Evolutionary conservation across 2,113 vertebrate genomes (phyloP).

Genomic region (Passer domesticus): DNA sequence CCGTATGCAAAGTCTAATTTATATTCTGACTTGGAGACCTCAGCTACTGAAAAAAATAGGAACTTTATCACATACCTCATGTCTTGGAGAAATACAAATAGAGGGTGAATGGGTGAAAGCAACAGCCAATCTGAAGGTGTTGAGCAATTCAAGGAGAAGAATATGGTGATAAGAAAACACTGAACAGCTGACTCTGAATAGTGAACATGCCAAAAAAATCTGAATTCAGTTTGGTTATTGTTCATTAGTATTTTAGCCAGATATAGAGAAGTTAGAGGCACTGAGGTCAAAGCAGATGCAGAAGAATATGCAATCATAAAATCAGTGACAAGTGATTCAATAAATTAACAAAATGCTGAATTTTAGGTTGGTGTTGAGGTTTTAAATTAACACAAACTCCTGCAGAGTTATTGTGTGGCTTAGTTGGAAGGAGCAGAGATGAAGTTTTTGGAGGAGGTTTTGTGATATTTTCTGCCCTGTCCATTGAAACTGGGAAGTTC

Average conservation of each 20-base stretch:
- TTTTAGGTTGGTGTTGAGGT: neutral
- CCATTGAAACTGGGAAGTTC: neutral
- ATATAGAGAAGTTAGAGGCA: neutral
- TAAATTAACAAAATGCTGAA: neutral
- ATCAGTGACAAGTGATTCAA: neutral
- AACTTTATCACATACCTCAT: neutral
- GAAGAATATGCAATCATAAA: neutral
- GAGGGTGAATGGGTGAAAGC: neutral
- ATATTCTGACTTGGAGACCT: neutral
- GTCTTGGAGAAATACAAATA: neutral
- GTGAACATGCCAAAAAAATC: neutral
- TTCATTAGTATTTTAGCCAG: neutral
- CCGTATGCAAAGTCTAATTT: neutral
- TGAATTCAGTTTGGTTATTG: neutral
- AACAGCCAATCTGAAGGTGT: neutral
- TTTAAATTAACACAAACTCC: neutral
- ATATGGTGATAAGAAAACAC: neutral
- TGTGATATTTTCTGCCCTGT: no score
- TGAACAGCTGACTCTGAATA: neutral
- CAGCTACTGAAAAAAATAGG: neutral
- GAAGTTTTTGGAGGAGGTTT: neutral
- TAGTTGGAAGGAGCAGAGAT: neutral
- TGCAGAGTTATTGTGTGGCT: neutral
- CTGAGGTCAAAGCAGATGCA: neutral
- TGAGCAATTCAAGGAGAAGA: neutral